Conservation (phyloP, 2,888 invertebrate species). For the Yponomeuta plumbellus region DNA sequence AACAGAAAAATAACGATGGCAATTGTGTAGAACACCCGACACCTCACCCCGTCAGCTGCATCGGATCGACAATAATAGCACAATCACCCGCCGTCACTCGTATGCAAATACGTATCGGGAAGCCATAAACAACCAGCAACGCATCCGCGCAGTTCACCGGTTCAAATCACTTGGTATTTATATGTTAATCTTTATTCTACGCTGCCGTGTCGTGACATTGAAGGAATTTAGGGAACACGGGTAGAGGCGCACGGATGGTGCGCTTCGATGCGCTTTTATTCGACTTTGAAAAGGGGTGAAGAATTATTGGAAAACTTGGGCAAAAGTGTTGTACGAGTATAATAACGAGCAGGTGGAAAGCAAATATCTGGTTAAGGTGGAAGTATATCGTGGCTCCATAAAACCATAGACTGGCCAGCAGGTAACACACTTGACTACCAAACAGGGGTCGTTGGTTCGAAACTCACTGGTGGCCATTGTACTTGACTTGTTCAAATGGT, state of each 20-base stretch:
- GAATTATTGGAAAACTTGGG: too few relatives aligned
- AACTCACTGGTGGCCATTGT: too few relatives aligned
- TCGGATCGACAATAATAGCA: neutral
- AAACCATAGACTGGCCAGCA: too few relatives aligned
- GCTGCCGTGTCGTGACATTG: conserved; percentile 45
- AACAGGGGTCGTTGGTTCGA: too few relatives aligned
- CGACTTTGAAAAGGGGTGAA: too few relatives aligned
- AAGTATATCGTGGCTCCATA: too few relatives aligned
- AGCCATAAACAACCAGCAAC: conserved; percentile 32
- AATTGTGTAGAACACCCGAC: neutral
- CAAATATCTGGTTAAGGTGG: too few relatives aligned
- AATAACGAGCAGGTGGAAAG: too few relatives aligned
- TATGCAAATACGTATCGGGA: conserved; percentile 32
- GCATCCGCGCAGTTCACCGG: conserved; percentile 1
- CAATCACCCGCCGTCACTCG: conserved; percentile 6
- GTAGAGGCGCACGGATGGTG: neutral
- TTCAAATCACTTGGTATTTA: conserved; percentile 63
- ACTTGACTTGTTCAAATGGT: too few relatives aligned
- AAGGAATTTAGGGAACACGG: conserved; percentile 38
- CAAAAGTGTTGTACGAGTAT: too few relatives aligned
- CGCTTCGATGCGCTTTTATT: neutral
- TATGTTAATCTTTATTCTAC: conserved; percentile 20
- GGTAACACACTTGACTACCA: too few relatives aligned
- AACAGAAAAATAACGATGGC: neutral
- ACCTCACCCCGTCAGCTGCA: neutral